These are phyloP conservation scores for Podargus strigoides DNA, from an alignment of 2,797 vertebrate genomes.

Conservation along the genomic window DNA sequence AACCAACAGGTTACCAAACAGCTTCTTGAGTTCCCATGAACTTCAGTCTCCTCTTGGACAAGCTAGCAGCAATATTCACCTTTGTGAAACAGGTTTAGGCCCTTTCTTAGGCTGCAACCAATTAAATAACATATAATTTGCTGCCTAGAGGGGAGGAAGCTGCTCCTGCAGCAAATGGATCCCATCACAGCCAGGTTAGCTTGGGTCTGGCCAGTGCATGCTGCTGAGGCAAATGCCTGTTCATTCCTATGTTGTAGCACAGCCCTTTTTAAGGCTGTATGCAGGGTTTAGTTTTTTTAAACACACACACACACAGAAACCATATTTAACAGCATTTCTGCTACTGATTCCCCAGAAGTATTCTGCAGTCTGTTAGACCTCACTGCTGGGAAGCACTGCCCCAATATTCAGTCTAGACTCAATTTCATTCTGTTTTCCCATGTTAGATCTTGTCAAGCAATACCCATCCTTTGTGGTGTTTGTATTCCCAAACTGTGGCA, in stretches of 20 bases:
- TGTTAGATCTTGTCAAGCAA: neutral
- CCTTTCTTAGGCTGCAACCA: neutral
- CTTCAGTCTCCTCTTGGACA: neutral
- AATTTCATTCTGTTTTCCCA: neutral
- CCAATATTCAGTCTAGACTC: neutral
- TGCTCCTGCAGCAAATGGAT: neutral
- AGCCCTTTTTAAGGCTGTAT: neutral
- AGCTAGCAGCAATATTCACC: neutral
- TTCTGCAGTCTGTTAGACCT: neutral
- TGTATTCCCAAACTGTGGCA: neutral
- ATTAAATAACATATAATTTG: neutral
- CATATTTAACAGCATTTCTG: rapidly evolving
- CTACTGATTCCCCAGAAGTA: neutral
- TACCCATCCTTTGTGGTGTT: neutral
- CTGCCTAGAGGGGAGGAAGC: neutral
- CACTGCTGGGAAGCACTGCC: neutral
- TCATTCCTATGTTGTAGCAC: neutral
- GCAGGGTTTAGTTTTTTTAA: neutral
- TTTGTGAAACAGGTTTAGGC: neutral
- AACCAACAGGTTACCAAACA: neutral
- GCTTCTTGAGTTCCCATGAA: neutral
- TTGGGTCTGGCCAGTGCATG: neutral
- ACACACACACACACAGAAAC: no score
- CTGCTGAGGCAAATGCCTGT: neutral
- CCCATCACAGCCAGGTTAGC: neutral